phyloP scores from a whole-genome alignment of 2,113 vertebrate genomes.

The Gracilinanus agilis region DNA sequence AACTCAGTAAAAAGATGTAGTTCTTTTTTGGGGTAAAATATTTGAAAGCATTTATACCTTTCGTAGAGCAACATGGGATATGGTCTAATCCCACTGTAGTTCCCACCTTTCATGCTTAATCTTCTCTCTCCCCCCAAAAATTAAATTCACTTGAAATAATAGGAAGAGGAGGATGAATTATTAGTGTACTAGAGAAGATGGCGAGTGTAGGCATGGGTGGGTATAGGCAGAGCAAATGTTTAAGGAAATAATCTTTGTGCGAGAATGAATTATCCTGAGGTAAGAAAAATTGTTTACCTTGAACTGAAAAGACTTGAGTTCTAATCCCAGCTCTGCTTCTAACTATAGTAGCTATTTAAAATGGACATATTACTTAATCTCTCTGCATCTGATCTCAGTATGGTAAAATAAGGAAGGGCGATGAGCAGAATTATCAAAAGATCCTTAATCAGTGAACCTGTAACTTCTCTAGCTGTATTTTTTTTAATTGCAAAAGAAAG shows the following conservation, averaged over 20 bases:
- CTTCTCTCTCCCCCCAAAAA: too few relatives aligned
- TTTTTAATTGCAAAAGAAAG: neutral
- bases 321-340: neutral
- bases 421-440: neutral
- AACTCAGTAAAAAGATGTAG: neutral
- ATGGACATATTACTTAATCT: neutral
- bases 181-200: neutral
- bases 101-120: neutral
- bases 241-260: neutral
- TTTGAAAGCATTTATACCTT: neutral
- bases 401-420: neutral
- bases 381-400: neutral
- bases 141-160: neutral
- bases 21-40: neutral
- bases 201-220: neutral
- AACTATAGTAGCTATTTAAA: neutral
- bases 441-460: neutral
- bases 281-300: neutral
- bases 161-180: neutral
- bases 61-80: neutral
- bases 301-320: neutral
- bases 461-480: neutral
- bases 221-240: neutral
- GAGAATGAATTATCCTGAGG: neutral
- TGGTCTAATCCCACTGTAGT: neutral